phyloP scores from a whole-genome alignment of 2,113 vertebrate species.

The Saguinus midas region DNA sequence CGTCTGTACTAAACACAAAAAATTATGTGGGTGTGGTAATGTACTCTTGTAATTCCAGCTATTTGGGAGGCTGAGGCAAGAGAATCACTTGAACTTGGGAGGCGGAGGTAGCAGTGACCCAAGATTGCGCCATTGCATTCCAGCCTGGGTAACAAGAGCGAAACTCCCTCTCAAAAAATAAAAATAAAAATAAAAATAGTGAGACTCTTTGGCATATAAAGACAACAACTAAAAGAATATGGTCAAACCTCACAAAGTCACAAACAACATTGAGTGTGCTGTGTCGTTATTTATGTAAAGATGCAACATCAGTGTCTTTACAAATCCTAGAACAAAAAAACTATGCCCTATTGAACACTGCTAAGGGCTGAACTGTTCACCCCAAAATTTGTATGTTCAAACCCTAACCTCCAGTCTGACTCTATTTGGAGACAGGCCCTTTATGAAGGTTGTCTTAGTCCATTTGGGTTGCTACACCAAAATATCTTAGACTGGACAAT shows the following conservation, averaged over 20 bases:
- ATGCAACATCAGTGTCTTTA: not conserved
- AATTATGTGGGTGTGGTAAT: too few relatives aligned
- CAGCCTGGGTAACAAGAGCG: too few relatives aligned
- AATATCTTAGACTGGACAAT: not conserved
- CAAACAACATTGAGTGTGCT: not conserved
- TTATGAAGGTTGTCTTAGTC: not conserved
- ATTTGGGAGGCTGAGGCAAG: too few relatives aligned
- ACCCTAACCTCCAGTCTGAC: not conserved
- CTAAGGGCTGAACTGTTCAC: not conserved
- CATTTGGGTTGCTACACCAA: not conserved
- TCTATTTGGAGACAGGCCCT: not conserved
- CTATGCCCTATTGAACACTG: not conserved
- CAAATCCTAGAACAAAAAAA: not conserved
- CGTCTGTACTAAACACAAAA: too few relatives aligned
- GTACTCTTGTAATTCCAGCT: too few relatives aligned
- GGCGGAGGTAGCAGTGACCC: too few relatives aligned
- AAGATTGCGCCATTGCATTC: too few relatives aligned
- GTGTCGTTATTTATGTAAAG: too few relatives aligned
- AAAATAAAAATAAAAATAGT: not conserved
- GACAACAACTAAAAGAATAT: not conserved
- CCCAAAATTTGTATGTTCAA: not conserved
- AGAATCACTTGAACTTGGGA: too few relatives aligned
- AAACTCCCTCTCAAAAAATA: too few relatives aligned
- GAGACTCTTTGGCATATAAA: not conserved
- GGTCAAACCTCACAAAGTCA: not conserved